phyloP scores from a whole-genome alignment of 2,113 vertebrate species.

The Bucco capensis region DNA sequence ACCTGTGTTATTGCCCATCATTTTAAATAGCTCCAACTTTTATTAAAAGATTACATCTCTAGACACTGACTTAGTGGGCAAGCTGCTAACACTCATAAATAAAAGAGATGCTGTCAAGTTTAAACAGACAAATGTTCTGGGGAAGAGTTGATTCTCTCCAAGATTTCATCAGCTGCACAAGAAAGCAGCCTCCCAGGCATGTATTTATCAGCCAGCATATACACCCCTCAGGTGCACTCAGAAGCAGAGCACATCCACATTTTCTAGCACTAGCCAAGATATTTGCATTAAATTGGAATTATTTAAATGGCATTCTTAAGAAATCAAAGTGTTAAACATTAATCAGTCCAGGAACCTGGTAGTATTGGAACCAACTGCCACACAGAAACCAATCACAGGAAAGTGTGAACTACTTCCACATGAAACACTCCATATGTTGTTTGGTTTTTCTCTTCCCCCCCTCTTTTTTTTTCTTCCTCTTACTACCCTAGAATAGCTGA shows the following conservation, averaged over 20 bases:
- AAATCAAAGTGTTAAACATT: background rate
- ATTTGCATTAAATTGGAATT: background rate
- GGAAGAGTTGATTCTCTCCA: background rate
- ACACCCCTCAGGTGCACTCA: background rate
- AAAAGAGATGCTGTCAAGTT: constrained; percentile 17
- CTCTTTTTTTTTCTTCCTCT: too few relatives aligned
- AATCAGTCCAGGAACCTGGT: background rate
- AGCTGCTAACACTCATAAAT: background rate
- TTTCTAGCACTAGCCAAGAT: background rate
- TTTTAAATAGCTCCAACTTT: constrained; percentile 18
- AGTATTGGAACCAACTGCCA: background rate
- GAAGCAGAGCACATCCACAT: background rate
- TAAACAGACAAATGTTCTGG: background rate
- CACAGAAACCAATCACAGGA: background rate
- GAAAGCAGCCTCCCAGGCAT: background rate
- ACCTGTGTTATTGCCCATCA: background rate
- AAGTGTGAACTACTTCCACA: background rate
- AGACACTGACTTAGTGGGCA: background rate
- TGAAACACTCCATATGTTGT: background rate
- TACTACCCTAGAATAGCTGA: background rate
- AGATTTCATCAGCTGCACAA: background rate
- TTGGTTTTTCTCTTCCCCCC: too few relatives aligned
- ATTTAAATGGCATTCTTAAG: background rate
- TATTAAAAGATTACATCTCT: background rate
- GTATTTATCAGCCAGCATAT: background rate